These are phyloP conservation scores for Crypturellus tataupa DNA, from an alignment of 2,797 vertebrate genomes.

Conservation along the genomic window DNA sequence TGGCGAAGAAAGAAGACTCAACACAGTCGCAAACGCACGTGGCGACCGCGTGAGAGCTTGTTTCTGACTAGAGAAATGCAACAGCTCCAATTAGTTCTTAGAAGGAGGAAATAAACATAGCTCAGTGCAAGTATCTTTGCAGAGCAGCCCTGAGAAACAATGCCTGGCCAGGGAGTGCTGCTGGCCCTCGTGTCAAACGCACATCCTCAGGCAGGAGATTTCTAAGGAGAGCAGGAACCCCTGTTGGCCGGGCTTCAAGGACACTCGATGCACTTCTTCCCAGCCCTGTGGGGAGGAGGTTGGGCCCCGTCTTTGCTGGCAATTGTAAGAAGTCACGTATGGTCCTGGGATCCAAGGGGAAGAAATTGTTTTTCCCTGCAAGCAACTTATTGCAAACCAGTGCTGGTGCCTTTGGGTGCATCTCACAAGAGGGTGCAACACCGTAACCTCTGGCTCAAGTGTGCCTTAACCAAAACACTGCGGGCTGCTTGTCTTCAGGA, in stretches of 20 bases:
- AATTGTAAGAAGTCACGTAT: rapidly evolving
- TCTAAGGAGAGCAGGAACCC: background rate
- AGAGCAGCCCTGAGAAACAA: background rate
- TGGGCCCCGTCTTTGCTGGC: background rate
- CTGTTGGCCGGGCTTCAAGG: conserved; percentile 57
- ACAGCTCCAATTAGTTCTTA: background rate
- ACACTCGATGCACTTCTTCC: rapidly evolving
- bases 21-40: background rate
- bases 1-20: background rate
- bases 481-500: background rate
- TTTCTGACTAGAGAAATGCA: background rate
- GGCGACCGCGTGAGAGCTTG: background rate
- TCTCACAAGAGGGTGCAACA: background rate
- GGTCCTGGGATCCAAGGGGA: background rate
- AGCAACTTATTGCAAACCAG: background rate
- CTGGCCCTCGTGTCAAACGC: background rate
- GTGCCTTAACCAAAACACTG: background rate
- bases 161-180: background rate
- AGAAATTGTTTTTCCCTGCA: background rate
- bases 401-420: rapidly evolving
- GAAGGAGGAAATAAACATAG: conserved; percentile 45
- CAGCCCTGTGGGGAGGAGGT: background rate
- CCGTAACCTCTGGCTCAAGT: background rate
- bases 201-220: background rate
- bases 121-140: background rate